Base-by-base conservation (phyloP, 2,888 invertebrate species). In the Fragum fragum region DNA sequence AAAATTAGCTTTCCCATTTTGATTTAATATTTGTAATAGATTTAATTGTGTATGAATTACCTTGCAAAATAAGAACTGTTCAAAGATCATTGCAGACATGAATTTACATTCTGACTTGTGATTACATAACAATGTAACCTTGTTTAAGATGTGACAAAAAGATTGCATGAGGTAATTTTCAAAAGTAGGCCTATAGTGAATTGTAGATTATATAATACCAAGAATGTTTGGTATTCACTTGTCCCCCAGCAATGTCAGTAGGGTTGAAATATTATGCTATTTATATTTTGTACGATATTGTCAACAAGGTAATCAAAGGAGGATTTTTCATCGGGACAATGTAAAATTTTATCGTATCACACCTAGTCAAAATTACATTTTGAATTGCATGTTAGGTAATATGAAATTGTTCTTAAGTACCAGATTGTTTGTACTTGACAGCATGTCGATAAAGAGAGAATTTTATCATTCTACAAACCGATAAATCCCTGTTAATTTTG, bases 361-460 rank as follows among this genome's bases (percentile, higher is more conserved):
- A 63, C 32, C 63, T 32, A 32, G 26, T 63, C 63, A 63, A 63
- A 63, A 63, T 63, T 63, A 63, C 63, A 63, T 63, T 63, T 63
- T 63, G 63, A 63, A 63, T 63, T 63, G 63, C 36, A 63, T 63
- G 63, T 63, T 63, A 63, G 63, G 63, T 63, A 63, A 63, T 63
- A 63, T n/a, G 32, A 47, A 63, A 63, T 63, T 63, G 63, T 36
- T 63, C 63, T 29, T n/a, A 63, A 63, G 63, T 63, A 63, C 63
- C 14, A 21, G 32, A 63, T 63, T 63, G 36, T 32, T 63, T 23
- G 18, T n/a, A 63, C 63, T 63, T 63, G 63, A 63, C 63, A 63
- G 36, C 28, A n/a, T 28, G 32, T 36, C 28, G 63, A 63, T 63
- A n/a, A n/a, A 63, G 18, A 11, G 36, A 32, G 63, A 32, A 63